These are phyloP conservation scores for Archilochus colubris DNA, from an alignment of 2,113 vertebrate species.

Conservation along the genomic window DNA sequence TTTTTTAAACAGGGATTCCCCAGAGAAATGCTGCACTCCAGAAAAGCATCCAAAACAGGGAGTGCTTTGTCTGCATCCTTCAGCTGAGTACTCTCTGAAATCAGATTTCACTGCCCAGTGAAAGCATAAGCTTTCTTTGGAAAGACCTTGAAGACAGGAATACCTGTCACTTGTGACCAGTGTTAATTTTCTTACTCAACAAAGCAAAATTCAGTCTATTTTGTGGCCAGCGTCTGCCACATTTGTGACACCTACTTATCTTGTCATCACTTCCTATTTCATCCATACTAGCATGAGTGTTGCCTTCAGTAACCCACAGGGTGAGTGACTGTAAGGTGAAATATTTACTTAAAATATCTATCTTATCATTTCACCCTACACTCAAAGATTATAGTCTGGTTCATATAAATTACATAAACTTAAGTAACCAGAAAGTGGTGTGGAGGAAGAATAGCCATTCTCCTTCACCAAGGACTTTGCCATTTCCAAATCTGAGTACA, in stretches of 20 bases:
- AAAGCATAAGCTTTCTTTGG: background rate
- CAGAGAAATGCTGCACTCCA: background rate
- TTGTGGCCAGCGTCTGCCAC: background rate
- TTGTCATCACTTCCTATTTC: background rate
- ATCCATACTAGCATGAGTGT: background rate
- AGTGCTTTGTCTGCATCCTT: background rate
- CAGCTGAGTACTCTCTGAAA: background rate
- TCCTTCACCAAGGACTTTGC: background rate
- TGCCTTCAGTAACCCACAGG: background rate
- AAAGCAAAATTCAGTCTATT: background rate
- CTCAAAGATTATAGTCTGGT: background rate
- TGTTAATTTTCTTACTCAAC: background rate
- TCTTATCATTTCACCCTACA: background rate
- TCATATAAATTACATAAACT: background rate
- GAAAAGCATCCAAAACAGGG: background rate
- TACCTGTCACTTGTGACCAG: accelerated
- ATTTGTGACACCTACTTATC: background rate
- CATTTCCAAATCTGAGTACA: background rate
- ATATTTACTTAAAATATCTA: background rate
- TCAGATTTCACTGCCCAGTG: background rate
- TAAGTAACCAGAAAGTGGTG: background rate
- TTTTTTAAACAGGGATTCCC: background rate
- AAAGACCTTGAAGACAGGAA: background rate
- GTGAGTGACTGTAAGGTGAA: background rate
- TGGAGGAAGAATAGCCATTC: background rate